Conservation (phyloP, 2,113 vertebrate genomes). For the Neodontobutis hainanensis region DNA sequence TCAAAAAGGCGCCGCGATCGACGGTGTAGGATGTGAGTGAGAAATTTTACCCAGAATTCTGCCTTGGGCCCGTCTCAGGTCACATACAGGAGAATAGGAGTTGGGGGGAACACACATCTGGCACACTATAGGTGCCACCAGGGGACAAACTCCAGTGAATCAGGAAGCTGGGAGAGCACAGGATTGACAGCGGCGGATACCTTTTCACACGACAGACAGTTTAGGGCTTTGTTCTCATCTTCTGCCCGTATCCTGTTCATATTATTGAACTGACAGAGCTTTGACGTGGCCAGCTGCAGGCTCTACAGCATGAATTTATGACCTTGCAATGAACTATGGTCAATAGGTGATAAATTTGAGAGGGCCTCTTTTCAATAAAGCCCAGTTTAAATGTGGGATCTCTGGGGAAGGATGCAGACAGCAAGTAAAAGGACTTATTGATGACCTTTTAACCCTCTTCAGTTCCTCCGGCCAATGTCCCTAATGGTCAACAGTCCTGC, state of each 20-base stretch:
- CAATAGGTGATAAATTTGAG: slow-evolving; percentile 71
- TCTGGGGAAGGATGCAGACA: slow-evolving; percentile 45
- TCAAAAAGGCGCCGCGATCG: slow-evolving; percentile 94
- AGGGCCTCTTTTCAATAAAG: slow-evolving; percentile 44
- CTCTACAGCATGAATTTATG: slow-evolving; percentile 46
- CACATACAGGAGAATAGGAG: slow-evolving; percentile 83
- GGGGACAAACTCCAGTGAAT: slow-evolving; percentile 87
- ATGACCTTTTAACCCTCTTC: slow-evolving; percentile 54
- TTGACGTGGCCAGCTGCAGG: slow-evolving; percentile 49
- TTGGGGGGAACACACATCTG: slow-evolving; percentile 85
- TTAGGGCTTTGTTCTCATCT: slow-evolving; percentile 45
- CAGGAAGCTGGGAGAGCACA: slow-evolving; percentile 68
- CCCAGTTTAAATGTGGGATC: slow-evolving; percentile 50
- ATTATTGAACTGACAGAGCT: slow-evolving; percentile 56
- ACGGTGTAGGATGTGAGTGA: slow-evolving; percentile 91
- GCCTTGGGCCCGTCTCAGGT: slow-evolving; percentile 90
- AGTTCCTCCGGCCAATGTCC: slow-evolving; percentile 28
- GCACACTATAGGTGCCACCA: slow-evolving; percentile 93
- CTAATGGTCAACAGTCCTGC: slow-evolving; percentile 2
- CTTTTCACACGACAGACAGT: slow-evolving; percentile 61
- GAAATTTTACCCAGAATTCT: slow-evolving; percentile 90
- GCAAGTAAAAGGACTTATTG: slow-evolving; percentile 44
- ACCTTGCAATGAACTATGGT: slow-evolving; percentile 49
- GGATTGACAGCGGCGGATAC: slow-evolving; percentile 74
- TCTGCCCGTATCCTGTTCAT: slow-evolving; percentile 32